These are phyloP conservation scores for Tanytarsus gracilentus DNA, from an alignment of 2,888 invertebrate genomes.

Conservation along the genomic window DNA sequence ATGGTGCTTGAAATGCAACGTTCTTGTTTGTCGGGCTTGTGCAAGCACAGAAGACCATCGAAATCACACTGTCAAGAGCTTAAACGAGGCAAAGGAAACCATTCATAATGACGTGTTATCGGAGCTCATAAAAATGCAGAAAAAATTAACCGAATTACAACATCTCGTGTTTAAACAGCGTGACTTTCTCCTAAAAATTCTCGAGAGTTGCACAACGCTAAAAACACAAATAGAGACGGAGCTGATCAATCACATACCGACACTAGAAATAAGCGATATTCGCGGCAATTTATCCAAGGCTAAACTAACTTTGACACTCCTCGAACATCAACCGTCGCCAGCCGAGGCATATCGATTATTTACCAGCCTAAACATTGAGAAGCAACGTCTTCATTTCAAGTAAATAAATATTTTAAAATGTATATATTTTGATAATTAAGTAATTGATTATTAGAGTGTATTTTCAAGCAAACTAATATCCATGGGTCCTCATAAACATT, in stretches of 20 bases:
- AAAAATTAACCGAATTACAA: constrained; percentile 60
- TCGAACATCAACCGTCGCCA: constrained; percentile 46
- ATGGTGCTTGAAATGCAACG: constrained; percentile 61
- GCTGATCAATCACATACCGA: constrained; percentile 57
- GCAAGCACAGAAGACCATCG: constrained; percentile 56
- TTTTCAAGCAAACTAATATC: no score
- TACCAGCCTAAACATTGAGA: constrained; percentile 53
- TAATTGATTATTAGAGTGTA: no score
- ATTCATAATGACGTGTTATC: constrained; percentile 56
- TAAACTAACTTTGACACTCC: constrained; percentile 50
- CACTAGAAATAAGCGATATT: constrained; percentile 57
- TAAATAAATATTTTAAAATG: no score
- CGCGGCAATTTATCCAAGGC: constrained; percentile 54
- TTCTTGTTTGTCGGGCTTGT: constrained; percentile 57
- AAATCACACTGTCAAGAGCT: constrained; percentile 58
- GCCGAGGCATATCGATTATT: constrained; percentile 54
- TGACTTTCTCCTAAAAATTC: constrained; percentile 60
- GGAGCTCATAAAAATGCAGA: constrained; percentile 59
- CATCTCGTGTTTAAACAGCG: constrained; percentile 60
- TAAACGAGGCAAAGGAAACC: constrained; percentile 57
- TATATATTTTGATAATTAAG: no score
- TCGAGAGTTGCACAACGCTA: constrained; percentile 63
- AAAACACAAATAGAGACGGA: constrained; percentile 69
- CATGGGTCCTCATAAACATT: no score
- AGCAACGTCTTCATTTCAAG: constrained; percentile 56